These are phyloP conservation scores for Rhopalosiphum maidis DNA, from an alignment of 1,140 invertebrate genomes.

Conservation along the genomic window DNA sequence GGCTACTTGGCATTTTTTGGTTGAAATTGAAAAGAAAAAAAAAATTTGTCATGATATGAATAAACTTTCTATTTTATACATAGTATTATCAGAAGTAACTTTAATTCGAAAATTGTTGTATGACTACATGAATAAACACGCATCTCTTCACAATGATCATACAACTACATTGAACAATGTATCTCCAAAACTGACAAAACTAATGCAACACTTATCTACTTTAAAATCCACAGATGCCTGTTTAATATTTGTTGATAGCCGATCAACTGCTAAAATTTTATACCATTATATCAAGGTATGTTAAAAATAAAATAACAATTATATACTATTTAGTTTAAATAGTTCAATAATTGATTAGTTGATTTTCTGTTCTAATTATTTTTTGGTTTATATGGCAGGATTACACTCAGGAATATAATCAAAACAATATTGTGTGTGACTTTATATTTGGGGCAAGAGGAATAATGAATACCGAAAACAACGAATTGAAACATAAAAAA, in stretches of 20 bases:
- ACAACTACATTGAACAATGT: slow-evolving; percentile 66
- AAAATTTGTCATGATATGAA: neutral
- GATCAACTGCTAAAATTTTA: slow-evolving; percentile 79
- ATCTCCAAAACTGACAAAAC: slow-evolving; percentile 66
- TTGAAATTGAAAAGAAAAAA: neutral
- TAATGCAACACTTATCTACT: slow-evolving; percentile 68
- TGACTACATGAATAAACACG: slow-evolving; percentile 61
- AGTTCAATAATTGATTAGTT: no score
- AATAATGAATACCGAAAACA: slow-evolving; percentile 66
- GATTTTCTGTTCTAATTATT: neutral
- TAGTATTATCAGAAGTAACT: slow-evolving; percentile 58
- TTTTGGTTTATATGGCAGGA: neutral
- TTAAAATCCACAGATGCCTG: slow-evolving; percentile 61
- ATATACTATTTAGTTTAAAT: no score
- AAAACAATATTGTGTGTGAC: slow-evolving; percentile 70
- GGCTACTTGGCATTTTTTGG: neutral
- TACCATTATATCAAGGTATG: slow-evolving; percentile 74
- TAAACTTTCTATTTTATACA: neutral
- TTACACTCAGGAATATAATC: slow-evolving; percentile 62
- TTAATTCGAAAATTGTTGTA: slow-evolving; percentile 62
- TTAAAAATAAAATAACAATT: neutral
- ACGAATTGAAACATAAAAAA: slow-evolving; percentile 66
- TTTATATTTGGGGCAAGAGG: slow-evolving; percentile 73
- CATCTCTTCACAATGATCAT: slow-evolving; percentile 60
- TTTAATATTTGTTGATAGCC: slow-evolving; percentile 81